phyloP scores from a whole-genome alignment of 37 sponge, comb jelly and placozoan genomes.

The Dysidea cf. avara region DNA sequence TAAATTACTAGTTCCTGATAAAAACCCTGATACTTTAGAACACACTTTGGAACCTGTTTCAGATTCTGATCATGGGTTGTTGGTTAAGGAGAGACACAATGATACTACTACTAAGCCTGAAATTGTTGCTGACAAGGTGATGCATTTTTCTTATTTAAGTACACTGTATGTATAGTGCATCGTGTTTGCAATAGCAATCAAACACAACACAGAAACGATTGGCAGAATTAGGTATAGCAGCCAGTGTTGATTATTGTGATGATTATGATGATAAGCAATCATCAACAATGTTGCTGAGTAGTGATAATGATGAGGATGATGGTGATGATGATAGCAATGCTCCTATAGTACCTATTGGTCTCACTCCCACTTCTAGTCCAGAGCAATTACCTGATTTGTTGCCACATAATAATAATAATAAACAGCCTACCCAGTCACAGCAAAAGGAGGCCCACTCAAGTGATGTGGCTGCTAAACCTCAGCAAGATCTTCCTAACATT shows the following conservation, averaged over 20 bases:
- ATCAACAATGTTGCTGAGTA: too few species aligned
- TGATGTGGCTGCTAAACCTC: too few species aligned
- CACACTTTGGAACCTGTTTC: too few species aligned
- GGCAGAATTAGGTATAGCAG: constrained; percentile 29
- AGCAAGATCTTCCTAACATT: background rate
- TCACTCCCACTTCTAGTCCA: background rate
- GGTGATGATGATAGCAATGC: constrained; percentile 20
- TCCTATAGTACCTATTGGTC: background rate
- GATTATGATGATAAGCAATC: constrained; percentile 2
- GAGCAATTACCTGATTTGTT: background rate
- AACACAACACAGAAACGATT: constrained; percentile 19
- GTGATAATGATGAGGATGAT: constrained; percentile 26
- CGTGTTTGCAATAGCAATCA: background rate
- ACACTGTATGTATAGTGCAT: too few species aligned
- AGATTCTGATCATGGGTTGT: too few species aligned
- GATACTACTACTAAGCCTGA: too few species aligned
- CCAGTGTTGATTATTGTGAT: constrained; percentile 29
- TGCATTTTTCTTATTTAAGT: too few species aligned
- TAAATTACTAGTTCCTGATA: too few species aligned
- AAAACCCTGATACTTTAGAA: too few species aligned
- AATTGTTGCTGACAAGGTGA: too few species aligned
- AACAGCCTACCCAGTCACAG: background rate
- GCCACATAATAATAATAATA: background rate
- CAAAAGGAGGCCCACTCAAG: background rate
- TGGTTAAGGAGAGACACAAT: too few species aligned